phyloP scores from a whole-genome alignment of 2,888 invertebrate species.

The Drosophila flavopinicola region DNA sequence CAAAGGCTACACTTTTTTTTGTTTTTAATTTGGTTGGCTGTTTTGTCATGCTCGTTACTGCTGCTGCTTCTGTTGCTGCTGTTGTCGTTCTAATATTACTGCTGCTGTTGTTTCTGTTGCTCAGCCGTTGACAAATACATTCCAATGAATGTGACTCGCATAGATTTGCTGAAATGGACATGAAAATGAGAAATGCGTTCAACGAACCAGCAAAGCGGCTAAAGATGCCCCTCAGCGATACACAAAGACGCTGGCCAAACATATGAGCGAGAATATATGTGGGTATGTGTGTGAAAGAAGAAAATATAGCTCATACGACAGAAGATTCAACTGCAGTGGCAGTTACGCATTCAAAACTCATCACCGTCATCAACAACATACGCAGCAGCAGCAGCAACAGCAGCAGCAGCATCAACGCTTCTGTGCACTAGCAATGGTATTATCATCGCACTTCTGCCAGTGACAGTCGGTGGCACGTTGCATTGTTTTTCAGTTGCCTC shows the following conservation, averaged over 20 bases:
- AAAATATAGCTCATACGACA: conserved; percentile 46
- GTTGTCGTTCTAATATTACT: conserved; percentile 23
- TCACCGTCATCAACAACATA: conserved; percentile 59
- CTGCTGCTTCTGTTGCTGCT: conserved; percentile 20
- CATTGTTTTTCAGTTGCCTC: conserved; percentile 48
- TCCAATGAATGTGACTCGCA: conserved; percentile 57
- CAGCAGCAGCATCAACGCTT: no score
- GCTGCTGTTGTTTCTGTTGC: conserved; percentile 21
- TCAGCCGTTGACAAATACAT: conserved; percentile 73
- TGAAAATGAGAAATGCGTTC: conserved; percentile 80
- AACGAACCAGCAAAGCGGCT: conserved; percentile 76
- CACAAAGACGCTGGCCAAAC: conserved; percentile 27
- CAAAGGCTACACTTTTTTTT: background rate
- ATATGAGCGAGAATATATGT: conserved; percentile 4
- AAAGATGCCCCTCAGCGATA: conserved; percentile 38
- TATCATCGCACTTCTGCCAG: conserved; percentile 42
- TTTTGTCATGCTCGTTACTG: conserved; percentile 66
- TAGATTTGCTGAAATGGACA: conserved; percentile 68
- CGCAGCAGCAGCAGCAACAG: conserved; percentile 21
- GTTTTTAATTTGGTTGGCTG: conserved; percentile 74
- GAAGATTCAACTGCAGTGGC: conserved; percentile 39
- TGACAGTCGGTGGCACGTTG: conserved; percentile 46
- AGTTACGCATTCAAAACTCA: conserved; percentile 72
- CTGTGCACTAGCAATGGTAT: conserved; percentile 28
- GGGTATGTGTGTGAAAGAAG: conserved; percentile 36